Evolutionary conservation across 2,888 invertebrate species (phyloP), one percentile per base, ranked within the genome.

Genomic region (Leucophora obtusa): DNA sequence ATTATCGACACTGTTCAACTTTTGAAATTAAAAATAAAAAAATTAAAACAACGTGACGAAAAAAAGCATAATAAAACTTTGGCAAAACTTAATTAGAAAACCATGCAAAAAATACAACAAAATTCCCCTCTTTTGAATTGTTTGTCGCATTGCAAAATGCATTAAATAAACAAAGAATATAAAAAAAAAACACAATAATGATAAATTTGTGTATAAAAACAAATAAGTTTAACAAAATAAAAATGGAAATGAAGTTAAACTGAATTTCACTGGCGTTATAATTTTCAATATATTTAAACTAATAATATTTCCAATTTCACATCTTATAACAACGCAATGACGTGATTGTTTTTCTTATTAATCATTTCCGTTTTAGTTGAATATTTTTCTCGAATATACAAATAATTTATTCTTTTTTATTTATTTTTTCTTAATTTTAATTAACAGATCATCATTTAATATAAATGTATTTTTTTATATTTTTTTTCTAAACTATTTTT

Each of bases 361-460:
- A 65, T 58, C 9, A 76, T 70, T 76, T 70, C 50, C 53, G 28
- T 53, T 59, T 47, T 24, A 18, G 15, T 21, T 33, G 11, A 33
- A 11, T 28, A 11, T 56, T n/a, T 15, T 56, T 8, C 28, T 33
- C n/a, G n/a, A n/a, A 14, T 47, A 47, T 14, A 47, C 43, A 47
- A 47, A 47, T 47, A n/a, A 28, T 6, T 14, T 47, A 14, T 47
- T 47, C 43, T 47, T 47, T 14, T 47, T 47, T 47, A n/a, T 47
- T 54, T 58, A 54, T 63, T 63, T 63, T 38, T 70, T 54, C 28
- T 53, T 58, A 21, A 63, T 59, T 14, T 76, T 38, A 51, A 53
- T 53, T n/a, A 65, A 21, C 21, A 21, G 10, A 35, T 10, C 11
- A 43, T 51, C n/a, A n/a, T n/a, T n/a, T n/a, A n/a, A n/a, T n/a